phyloP scores from a whole-genome alignment of 1,140 invertebrate species.

The Mya arenaria region DNA sequence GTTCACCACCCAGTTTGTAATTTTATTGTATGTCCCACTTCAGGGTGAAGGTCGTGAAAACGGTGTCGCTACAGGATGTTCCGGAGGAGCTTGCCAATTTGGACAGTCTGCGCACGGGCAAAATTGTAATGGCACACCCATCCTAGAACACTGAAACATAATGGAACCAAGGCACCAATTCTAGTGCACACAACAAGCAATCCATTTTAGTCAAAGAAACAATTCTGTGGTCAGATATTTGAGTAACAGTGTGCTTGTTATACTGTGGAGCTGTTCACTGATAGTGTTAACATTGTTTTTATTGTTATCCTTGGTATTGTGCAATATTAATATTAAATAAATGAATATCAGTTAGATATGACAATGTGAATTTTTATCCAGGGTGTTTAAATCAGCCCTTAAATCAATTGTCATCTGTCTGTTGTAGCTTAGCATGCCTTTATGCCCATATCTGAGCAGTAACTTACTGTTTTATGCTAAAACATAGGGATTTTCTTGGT shows the following conservation, averaged over 20 bases:
- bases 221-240: neutral
- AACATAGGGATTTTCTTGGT: too few species aligned
- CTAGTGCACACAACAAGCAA: neutral
- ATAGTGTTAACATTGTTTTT: neutral
- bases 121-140: slow-evolving; percentile 70
- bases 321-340: too few species aligned
- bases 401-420: too few species aligned
- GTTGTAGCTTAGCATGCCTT: too few species aligned
- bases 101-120: slow-evolving; percentile 75
- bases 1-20: neutral
- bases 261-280: neutral
- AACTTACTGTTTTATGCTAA: too few species aligned
- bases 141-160: neutral
- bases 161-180: neutral
- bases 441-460: too few species aligned
- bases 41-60: slow-evolving; percentile 79
- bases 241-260: neutral
- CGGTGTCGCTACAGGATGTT: slow-evolving; percentile 76
- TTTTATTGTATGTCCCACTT: slow-evolving; percentile 53
- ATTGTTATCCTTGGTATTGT: too few species aligned
- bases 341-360: too few species aligned
- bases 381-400: too few species aligned
- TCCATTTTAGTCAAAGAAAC: neutral
- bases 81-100: slow-evolving; percentile 72
- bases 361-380: too few species aligned